Conservation (phyloP, 2,888 invertebrate species). For the Microplitis deprimator region DNA sequence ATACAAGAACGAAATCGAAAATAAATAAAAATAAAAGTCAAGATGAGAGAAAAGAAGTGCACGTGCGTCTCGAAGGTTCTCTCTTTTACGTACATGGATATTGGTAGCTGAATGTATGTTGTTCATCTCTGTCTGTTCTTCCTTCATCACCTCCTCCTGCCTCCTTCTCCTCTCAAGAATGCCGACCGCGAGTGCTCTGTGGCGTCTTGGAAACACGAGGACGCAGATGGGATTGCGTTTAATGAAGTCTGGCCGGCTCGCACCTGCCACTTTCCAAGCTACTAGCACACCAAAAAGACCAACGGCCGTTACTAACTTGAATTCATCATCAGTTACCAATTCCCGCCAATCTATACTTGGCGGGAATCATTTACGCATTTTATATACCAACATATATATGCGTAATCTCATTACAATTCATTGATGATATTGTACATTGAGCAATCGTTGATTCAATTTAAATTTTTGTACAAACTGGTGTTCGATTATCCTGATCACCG, state of each 20-base stretch:
- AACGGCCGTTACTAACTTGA: constrained; percentile 45
- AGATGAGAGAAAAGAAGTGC: constrained; percentile 16
- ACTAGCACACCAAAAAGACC: constrained; percentile 44
- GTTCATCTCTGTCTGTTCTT: constrained; percentile 36
- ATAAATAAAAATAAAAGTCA: constrained; percentile 14
- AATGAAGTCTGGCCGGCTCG: constrained; percentile 67
- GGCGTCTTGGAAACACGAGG: constrained; percentile 63
- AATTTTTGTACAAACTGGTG: too few relatives aligned
- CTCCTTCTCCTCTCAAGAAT: constrained; percentile 45
- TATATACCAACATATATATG: constrained; percentile 10
- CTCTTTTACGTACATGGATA: constrained; percentile 13
- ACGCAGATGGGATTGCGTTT: constrained; percentile 69
- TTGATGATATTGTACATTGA: too few relatives aligned
- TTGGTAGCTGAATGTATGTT: constrained; percentile 3
- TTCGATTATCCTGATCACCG: too few relatives aligned
- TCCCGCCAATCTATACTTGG: constrained; percentile 21
- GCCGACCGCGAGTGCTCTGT: constrained; percentile 29
- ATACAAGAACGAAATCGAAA: constrained; percentile 16
- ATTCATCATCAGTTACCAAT: constrained; percentile 27
- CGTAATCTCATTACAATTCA: not conserved
- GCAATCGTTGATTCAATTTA: too few relatives aligned
- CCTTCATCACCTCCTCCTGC: constrained; percentile 43
- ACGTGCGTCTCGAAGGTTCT: constrained; percentile 15
- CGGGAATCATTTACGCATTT: constrained; percentile 4
- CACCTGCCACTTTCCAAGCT: constrained; percentile 67